A percentile compares a stretch with the other conserved stretches of the same genome.
phyloP scores from a whole-genome alignment of 2,113 vertebrate genomes.

The Azemiops feae region DNA sequence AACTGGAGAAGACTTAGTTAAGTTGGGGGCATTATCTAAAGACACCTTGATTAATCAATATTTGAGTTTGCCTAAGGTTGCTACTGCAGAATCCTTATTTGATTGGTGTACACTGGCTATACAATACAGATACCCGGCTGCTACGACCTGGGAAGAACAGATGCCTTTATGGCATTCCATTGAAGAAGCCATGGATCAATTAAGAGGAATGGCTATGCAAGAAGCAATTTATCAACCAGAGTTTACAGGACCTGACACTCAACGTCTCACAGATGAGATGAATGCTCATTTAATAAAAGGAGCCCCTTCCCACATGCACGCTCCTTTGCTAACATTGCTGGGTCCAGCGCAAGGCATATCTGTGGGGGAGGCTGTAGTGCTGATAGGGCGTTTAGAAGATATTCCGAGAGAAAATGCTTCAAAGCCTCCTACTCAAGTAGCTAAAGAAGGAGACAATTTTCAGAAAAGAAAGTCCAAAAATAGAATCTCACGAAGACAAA shows the following conservation, averaged over 20 bases:
- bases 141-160: background rate
- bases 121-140: background rate
- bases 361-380: background rate
- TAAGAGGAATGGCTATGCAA: background rate
- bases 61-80: background rate
- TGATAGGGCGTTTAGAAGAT: background rate
- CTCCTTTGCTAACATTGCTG: background rate
- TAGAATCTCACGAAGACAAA: background rate
- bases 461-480: background rate
- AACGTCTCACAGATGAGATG: background rate
- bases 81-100: background rate
- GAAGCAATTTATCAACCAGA: background rate
- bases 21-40: background rate
- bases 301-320: background rate
- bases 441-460: background rate
- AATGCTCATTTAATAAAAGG: background rate
- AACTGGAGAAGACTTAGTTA: background rate
- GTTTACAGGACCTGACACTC: background rate
- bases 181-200: background rate
- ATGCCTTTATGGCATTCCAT: background rate
- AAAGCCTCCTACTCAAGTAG: background rate
- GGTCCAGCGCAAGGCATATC: background rate
- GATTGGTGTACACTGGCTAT: background rate
- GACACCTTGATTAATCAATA: background rate
- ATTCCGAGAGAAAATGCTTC: background rate